phyloP scores from a whole-genome alignment of 2,888 invertebrate species.

The Oscheius sp. region DNA sequence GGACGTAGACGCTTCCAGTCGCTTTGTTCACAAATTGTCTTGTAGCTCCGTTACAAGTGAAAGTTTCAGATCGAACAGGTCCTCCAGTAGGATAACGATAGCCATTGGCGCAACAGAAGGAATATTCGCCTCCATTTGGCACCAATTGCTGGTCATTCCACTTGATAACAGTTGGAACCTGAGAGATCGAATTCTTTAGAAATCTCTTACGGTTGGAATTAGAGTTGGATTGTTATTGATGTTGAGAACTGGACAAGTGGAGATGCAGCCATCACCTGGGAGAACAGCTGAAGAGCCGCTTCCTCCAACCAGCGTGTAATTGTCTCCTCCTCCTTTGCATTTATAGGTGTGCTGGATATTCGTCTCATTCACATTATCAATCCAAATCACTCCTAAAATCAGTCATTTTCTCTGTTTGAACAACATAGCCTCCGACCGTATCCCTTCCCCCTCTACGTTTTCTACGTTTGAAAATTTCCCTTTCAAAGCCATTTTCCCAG shows the following conservation, averaged over 20 bases:
- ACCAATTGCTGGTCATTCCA: not conserved
- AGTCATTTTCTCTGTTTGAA: not conserved
- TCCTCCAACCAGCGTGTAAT: not conserved
- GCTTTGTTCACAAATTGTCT: not conserved
- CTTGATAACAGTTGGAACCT: not conserved
- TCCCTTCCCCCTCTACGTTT: not conserved
- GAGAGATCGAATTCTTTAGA: not conserved
- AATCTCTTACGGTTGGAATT: not conserved
- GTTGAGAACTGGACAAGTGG: not conserved
- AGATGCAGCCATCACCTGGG: conserved; percentile 9
- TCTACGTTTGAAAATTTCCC: not conserved
- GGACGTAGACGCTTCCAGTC: not conserved
- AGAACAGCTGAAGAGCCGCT: not conserved
- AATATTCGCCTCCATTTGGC: not conserved
- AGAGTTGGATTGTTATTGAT: not conserved
- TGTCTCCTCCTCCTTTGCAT: not conserved
- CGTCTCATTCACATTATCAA: not conserved
- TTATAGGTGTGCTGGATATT: not conserved
- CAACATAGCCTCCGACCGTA: not conserved
- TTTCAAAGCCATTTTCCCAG: not conserved
- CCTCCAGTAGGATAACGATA: not conserved
- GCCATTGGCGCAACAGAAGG: not conserved
- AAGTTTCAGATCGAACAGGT: not conserved
- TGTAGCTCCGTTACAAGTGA: not conserved
- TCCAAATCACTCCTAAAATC: not conserved